Conservation (phyloP, 2,888 invertebrate species). For the Trissoscelio sp. region DNA sequence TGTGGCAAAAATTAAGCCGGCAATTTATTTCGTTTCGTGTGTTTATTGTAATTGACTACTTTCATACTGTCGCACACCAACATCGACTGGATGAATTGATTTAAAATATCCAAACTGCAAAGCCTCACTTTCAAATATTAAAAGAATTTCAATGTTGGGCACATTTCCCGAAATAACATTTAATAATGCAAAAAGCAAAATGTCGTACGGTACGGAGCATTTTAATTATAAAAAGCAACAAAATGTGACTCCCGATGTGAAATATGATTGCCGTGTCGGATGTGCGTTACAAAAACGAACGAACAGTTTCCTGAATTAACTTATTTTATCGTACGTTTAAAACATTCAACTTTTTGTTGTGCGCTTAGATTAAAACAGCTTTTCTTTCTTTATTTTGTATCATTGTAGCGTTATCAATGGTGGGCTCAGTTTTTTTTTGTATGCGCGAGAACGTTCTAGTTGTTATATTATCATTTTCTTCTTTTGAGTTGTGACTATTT, state of each 20-base stretch:
- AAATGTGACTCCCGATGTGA: slow-evolving; percentile 16
- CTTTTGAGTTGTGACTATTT: slow-evolving; percentile 17
- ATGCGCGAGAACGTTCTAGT: slow-evolving; percentile 8
- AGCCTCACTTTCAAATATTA: not conserved
- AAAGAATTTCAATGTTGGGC: not conserved
- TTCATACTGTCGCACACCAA: not conserved
- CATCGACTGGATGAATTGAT: not conserved
- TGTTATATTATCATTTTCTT: slow-evolving; percentile 47
- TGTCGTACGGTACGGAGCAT: not conserved
- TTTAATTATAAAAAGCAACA: slow-evolving; percentile 28
- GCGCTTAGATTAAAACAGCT: slow-evolving; percentile 31
- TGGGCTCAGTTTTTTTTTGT: slow-evolving; percentile 20
- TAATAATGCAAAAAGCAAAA: slow-evolving; percentile 11
- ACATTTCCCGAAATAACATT: not conserved
- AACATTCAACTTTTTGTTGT: slow-evolving; percentile 36
- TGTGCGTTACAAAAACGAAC: slow-evolving; percentile 33
- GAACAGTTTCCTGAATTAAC: slow-evolving; percentile 30
- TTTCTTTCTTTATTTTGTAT: slow-evolving; percentile 29
- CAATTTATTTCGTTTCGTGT: slow-evolving; percentile 5
- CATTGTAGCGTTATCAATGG: slow-evolving; percentile 36
- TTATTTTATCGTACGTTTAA: slow-evolving; percentile 45
- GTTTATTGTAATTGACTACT: slow-evolving; percentile 28
- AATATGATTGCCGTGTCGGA: slow-evolving; percentile 32
- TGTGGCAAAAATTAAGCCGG: slow-evolving; percentile 18
- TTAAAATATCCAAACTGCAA: slow-evolving; percentile 3